Evolutionary conservation across 2,888 invertebrate genomes (phyloP).

Genomic region (Ophion ventricosus): DNA sequence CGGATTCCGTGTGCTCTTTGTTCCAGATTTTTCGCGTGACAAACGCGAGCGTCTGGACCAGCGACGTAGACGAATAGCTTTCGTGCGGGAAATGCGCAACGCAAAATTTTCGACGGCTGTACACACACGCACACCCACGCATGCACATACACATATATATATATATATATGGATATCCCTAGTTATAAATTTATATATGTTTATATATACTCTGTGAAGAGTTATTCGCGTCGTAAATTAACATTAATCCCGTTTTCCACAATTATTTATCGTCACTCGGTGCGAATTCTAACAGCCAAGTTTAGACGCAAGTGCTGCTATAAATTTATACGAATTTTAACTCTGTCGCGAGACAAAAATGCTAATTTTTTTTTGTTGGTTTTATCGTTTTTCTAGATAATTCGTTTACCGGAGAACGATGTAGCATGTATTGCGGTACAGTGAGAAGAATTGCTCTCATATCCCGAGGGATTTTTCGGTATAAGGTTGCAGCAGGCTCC

Average conservation of each 20-base stretch:
- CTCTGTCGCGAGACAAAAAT: not conserved
- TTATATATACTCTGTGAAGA: not conserved
- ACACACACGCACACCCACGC: not conserved
- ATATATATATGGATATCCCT: not conserved
- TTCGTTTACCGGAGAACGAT: slow-evolving; percentile 31
- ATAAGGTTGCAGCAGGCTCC: slow-evolving; percentile 9
- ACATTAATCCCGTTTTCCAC: slow-evolving; percentile 38
- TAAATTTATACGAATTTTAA: slow-evolving; percentile 7
- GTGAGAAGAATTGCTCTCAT: slow-evolving; percentile 38
- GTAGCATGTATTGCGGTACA: slow-evolving; percentile 13
- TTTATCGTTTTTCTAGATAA: not conserved
- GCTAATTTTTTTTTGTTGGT: not conserved
- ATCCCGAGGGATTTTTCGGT: slow-evolving; percentile 41
- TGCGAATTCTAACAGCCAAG: slow-evolving; percentile 8
- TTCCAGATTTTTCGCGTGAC: slow-evolving; percentile 54
- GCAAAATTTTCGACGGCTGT: slow-evolving; percentile 12
- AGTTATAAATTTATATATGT: not conserved
- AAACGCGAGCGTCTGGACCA: slow-evolving; percentile 45
- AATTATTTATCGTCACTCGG: slow-evolving; percentile 27
- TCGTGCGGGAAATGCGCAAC: slow-evolving; percentile 39
- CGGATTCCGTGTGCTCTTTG: slow-evolving; percentile 24
- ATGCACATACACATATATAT: not conserved
- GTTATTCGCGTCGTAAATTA: slow-evolving; percentile 27
- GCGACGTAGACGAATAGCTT: slow-evolving; percentile 36
- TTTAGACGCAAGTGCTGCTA: not conserved